Evolutionary conservation across 2,888 invertebrate genomes (phyloP).

Genomic region (Baronia brevicornis): DNA sequence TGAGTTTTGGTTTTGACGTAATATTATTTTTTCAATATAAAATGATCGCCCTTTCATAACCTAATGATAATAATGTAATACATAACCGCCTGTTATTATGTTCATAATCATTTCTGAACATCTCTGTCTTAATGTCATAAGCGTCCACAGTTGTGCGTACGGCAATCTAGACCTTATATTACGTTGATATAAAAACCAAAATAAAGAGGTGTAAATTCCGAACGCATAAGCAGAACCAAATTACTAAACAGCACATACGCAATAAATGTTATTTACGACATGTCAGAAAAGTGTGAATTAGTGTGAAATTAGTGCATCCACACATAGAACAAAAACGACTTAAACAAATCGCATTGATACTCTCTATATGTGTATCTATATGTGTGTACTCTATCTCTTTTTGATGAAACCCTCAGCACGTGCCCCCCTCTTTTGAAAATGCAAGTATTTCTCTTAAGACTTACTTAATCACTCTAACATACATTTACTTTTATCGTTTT

Average conservation of each 20-base stretch:
- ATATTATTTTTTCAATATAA: slow-evolving; percentile 7
- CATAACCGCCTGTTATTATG: slow-evolving; percentile 11
- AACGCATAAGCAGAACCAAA: background rate
- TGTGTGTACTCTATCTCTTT: too few species aligned
- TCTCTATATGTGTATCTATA: slow-evolving; percentile 3
- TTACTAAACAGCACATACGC: background rate
- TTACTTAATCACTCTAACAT: too few species aligned
- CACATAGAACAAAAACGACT: slow-evolving; percentile 1
- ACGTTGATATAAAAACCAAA: background rate
- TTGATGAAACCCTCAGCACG: too few species aligned
- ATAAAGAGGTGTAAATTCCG: background rate
- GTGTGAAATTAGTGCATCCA: slow-evolving; percentile 25
- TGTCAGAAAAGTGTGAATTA: slow-evolving; percentile 33
- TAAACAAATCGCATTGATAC: slow-evolving; percentile 7
- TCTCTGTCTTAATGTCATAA: slow-evolving; percentile 10
- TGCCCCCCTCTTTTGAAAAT: too few species aligned
- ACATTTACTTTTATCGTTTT: too few species aligned
- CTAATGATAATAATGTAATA: slow-evolving; percentile 11
- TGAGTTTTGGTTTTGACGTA: slow-evolving; percentile 7
- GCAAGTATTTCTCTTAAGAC: too few species aligned
- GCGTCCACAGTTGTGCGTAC: slow-evolving; percentile 5
- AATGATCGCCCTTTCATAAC: slow-evolving; percentile 8
- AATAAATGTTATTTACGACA: slow-evolving; percentile 26
- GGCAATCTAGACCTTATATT: slow-evolving; percentile 1
- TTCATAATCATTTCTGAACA: slow-evolving; percentile 8